These are phyloP conservation scores for Amaurobius ferox DNA, from an alignment of 2,888 invertebrate species.

Conservation along the genomic window DNA sequence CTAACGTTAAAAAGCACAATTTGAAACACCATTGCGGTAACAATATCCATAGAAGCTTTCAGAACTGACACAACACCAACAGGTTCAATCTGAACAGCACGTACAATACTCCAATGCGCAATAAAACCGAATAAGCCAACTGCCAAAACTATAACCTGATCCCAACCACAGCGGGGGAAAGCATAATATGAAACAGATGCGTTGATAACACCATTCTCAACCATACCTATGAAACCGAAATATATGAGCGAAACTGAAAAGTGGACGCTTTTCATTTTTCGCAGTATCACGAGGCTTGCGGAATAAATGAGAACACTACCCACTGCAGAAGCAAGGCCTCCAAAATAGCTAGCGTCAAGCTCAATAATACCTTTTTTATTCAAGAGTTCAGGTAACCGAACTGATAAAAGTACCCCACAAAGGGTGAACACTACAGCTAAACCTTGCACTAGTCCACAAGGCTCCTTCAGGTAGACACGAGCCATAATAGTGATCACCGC, in stretches of 20 bases:
- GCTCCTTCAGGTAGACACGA: constrained; percentile 86
- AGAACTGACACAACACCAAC: constrained; percentile 94
- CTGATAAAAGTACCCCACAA: constrained; percentile 90
- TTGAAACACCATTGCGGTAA: constrained; percentile 94
- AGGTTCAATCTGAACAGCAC: constrained; percentile 91
- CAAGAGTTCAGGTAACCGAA: constrained; percentile 88
- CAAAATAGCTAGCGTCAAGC: constrained; percentile 78
- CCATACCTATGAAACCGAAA: constrained; percentile 86
- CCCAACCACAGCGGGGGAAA: constrained; percentile 88
- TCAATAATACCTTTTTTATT: not conserved
- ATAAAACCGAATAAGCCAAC: constrained; percentile 73
- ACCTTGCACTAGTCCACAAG: constrained; percentile 90
- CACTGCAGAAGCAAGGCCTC: constrained; percentile 87
- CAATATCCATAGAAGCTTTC: too few species aligned
- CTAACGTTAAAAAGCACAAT: constrained; percentile 90
- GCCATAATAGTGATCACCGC: constrained; percentile 89
- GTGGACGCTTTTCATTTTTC: constrained; percentile 89
- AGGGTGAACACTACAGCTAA: constrained; percentile 89
- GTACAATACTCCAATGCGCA: constrained; percentile 82
- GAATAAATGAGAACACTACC: constrained; percentile 82
- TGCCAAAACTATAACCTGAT: constrained; percentile 85
- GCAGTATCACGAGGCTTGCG: constrained; percentile 89
- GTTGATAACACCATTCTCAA: constrained; percentile 83
- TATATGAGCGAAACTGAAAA: constrained; percentile 94
- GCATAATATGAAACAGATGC: constrained; percentile 85